Evolutionary conservation across 1,140 invertebrate species (phyloP), one percentile per base, ranked within the genome.

Genomic region (Drosophila elegans): DNA sequence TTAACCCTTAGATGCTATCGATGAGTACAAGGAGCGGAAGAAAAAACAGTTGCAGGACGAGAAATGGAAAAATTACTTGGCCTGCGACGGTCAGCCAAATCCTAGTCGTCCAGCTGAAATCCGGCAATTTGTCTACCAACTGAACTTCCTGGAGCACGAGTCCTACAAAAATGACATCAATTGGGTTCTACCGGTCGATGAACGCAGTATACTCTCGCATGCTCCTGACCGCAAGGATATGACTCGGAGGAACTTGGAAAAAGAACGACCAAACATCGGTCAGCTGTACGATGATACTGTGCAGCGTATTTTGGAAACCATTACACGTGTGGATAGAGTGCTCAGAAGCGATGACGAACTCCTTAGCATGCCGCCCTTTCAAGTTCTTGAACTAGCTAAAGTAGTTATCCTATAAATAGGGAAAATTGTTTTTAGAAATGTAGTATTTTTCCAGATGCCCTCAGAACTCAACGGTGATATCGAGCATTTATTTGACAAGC

Each of bases 1-100:
- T 11, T 10, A 21, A 21, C 6, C 11, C 25, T 0, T 42, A 88
- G 83, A 78, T 11, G 71, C 76, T 10, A 52, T 45, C 5, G 29
- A 49, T 2, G 76, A 74, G 12, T 72, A 77, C 52, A n/a, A 54
- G 2, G 6, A 41, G 10, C 44, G 83, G 27, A 2, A 38, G 52
- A n/a, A 21, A 5, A 7, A 63, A 21, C 67, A 83, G 21, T 13
- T 62, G 2, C 12, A 36, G 2, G 4, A 48, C 1, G 53, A 74
- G 0, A 32, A 62, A 1, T 91, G 90, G 90, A 29, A 51, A 6
- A 53, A 44, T 5, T 91, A 82, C 62, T 1, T 89, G 16, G 51
- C 49, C 21, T 91, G 90, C 27, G 83, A 88, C 49, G 80, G 83
- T 1, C 27, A 89, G 16, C 86, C 90, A 0, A 54, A 63, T n/a